These are phyloP conservation scores for Tangara arthus DNA, from an alignment of 2,797 vertebrate genomes.

Conservation along the genomic window DNA sequence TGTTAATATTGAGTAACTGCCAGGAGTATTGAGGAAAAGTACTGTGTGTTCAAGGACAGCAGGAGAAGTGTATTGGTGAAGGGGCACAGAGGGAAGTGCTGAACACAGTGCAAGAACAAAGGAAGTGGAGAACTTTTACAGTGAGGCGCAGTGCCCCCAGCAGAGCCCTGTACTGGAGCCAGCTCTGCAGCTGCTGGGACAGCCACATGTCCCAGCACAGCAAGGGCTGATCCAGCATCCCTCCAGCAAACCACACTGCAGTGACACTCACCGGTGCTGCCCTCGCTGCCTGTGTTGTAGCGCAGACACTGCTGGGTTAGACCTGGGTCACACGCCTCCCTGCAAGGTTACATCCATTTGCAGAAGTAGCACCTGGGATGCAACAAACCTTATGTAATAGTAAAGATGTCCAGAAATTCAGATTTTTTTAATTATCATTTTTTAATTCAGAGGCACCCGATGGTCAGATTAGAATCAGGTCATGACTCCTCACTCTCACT, in stretches of 20 bases:
- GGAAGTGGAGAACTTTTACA: neutral
- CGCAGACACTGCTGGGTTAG: neutral
- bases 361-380: neutral
- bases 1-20: neutral
- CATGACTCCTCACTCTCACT: neutral
- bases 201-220: neutral
- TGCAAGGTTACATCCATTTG: neutral
- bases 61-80: fast-evolving
- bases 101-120: neutral
- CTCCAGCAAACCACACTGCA: neutral
- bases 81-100: neutral
- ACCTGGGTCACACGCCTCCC: neutral
- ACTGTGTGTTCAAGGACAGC: neutral
- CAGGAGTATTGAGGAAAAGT: neutral
- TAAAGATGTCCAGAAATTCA: neutral
- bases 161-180: neutral
- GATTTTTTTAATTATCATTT: neutral
- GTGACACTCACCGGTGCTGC: neutral
- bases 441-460: neutral
- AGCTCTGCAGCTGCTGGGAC: neutral
- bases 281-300: fast-evolving
- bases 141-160: neutral
- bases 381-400: neutral
- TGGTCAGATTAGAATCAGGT: neutral
- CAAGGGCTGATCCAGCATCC: neutral